These are phyloP conservation scores for Maniola jurtina DNA, from an alignment of 1,140 invertebrate genomes.

Conservation along the genomic window DNA sequence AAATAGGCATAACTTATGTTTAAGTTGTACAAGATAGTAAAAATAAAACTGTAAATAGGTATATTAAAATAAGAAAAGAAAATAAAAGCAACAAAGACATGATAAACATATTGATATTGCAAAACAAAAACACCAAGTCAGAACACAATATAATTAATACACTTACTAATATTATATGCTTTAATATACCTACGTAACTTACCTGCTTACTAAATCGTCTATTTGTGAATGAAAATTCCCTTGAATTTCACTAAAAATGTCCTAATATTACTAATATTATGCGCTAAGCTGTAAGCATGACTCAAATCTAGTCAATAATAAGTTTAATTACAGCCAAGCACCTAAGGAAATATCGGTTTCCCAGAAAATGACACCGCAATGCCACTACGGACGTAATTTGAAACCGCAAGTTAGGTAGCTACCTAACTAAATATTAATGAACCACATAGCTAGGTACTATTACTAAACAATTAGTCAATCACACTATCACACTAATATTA, in stretches of 20 bases:
- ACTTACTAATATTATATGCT: too few relatives aligned
- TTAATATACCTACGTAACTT: not conserved
- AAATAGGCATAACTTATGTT: too few relatives aligned
- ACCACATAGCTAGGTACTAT: not conserved
- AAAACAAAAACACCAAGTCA: too few relatives aligned
- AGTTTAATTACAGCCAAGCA: not conserved
- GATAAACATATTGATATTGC: too few relatives aligned
- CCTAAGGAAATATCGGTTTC: not conserved
- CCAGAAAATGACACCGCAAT: not conserved
- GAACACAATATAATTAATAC: not conserved
- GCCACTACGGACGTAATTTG: not conserved
- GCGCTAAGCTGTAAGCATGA: not conserved
- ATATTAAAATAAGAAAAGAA: too few relatives aligned
- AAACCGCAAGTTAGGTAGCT: slow-evolving; percentile 5
- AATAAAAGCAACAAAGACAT: too few relatives aligned
- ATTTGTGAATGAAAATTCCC: not conserved
- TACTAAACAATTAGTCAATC: not conserved
- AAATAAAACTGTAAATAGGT: too few relatives aligned
- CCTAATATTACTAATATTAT: not conserved
- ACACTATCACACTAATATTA: too few relatives aligned
- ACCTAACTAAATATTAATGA: slow-evolving; percentile 1
- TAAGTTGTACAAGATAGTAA: too few relatives aligned
- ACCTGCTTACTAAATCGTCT: not conserved
- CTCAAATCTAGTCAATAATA: not conserved
- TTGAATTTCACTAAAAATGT: not conserved